Percentiles rank a stretch among this genome's conserved stretches.
Evolutionary conservation across 2,888 invertebrate species (phyloP).

Genomic region (Vannuccia rotundouncinata): DNA sequence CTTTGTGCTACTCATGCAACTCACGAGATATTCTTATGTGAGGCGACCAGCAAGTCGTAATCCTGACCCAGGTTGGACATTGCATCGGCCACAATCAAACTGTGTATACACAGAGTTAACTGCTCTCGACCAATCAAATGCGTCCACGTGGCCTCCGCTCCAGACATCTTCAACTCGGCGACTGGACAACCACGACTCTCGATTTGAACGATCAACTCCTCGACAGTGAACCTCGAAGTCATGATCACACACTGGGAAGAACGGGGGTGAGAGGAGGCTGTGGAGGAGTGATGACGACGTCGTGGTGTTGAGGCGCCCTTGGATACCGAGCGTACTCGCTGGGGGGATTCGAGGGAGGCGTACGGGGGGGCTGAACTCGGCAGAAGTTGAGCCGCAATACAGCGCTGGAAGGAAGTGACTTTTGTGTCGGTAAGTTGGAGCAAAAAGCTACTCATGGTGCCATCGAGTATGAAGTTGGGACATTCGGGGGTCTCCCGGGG

Average conservation of each 20-base stretch:
- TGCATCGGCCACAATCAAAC: constrained; percentile 83
- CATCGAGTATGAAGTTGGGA: not conserved
- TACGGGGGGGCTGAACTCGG: not conserved
- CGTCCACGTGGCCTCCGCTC: constrained; percentile 71
- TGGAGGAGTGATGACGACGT: not conserved
- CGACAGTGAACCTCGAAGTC: constrained; percentile 69
- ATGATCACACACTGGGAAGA: not conserved
- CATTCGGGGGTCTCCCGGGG: not conserved
- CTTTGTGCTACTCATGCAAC: too few species aligned
- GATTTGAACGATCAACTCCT: constrained; percentile 71
- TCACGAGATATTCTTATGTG: constrained; percentile 84
- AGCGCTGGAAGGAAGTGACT: constrained; percentile 30
- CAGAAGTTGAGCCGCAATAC: not conserved
- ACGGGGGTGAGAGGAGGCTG: not conserved
- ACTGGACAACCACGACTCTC: constrained; percentile 66
- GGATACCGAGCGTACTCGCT: not conserved
- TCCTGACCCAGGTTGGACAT: constrained; percentile 88
- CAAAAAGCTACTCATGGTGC: constrained; percentile 19
- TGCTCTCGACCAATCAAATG: constrained; percentile 70
- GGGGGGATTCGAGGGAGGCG: too few species aligned
- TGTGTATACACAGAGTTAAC: constrained; percentile 79
- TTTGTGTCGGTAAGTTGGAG: constrained; percentile 32
- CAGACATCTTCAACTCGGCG: constrained; percentile 83
- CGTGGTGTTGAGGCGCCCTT: not conserved
- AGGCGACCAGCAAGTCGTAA: constrained; percentile 85